Base-by-base conservation (phyloP, 2,888 invertebrate species). In the Catocala nupta region DNA sequence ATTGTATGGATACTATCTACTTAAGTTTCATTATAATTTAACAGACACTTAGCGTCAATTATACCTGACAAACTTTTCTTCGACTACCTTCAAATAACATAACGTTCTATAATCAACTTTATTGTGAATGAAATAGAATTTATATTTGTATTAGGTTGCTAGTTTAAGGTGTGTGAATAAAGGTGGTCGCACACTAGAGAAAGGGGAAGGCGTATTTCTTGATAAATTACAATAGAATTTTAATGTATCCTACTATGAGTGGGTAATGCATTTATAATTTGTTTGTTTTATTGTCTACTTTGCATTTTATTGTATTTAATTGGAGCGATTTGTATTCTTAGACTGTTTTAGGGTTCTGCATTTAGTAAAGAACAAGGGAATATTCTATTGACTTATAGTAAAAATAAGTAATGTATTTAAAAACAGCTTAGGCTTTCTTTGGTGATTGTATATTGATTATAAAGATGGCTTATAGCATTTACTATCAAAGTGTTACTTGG, bases 31-130 rank as follows among this genome's bases (percentile, higher is more conserved):
- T 91, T 92, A 89, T 86, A 88, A 90, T 88, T 90, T 92, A 92
- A 90, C 90, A 91, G 87, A 88, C 90, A 90, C 87, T 92, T 91
- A 91, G 86, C 88, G 84, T 84, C 88, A 90, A 91, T 92, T 91
- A 91, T 83, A 70, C 68, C 59, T 53, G 54, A 75, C 85, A 68
- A 82, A 78, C 56, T 56, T 93, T 92, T 84, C 72, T 73, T 67
- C 58, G 60, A 77, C 86, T 67, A 83, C 73, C 59, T 59, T 73
- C 43, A 49, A 11, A 56, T 43, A 78, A 67, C 78, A 42, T 4
- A 8, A 42, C 12, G 60, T 36, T 51, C 43, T 10, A 83, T 63
- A 71, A 8, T 81, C 13, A 55, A 59, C 72, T 68, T 74, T 87
- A 86, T 73, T 0, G 0, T 51, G 0, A n/a, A 47, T 1, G 11